phyloP scores from a whole-genome alignment of 2,888 invertebrate genomes.

The Ophion slaviceki region DNA sequence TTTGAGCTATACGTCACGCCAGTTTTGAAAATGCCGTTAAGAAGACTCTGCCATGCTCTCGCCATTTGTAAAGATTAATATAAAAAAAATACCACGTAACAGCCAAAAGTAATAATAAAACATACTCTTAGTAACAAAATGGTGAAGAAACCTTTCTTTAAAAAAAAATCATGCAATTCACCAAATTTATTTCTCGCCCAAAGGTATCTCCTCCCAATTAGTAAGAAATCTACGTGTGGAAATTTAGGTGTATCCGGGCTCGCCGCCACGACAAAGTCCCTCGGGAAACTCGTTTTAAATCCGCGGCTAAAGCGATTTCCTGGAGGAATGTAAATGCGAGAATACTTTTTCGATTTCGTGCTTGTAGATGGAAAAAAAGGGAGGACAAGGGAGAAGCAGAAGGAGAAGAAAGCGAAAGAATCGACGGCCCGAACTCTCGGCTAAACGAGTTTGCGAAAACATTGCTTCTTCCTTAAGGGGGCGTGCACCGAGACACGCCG shows the following conservation, averaged over 20 bases:
- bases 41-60: too few species aligned
- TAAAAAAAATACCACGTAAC: too few species aligned
- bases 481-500: constrained; percentile 31
- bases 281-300: constrained; percentile 50
- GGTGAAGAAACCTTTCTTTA: too few species aligned
- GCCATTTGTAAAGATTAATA: too few species aligned
- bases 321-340: constrained; percentile 56
- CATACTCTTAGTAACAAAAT: too few species aligned
- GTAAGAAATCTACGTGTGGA: constrained; percentile 28
- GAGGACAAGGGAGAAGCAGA: constrained; percentile 21
- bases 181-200: too few species aligned
- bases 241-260: constrained; percentile 36
- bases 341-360: constrained; percentile 64
- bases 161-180: too few species aligned
- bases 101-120: too few species aligned
- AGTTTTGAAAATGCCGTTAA: too few species aligned
- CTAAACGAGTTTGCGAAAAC: constrained; percentile 71
- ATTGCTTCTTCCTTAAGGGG: constrained; percentile 43
- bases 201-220: constrained; percentile 18
- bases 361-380: constrained; percentile 42
- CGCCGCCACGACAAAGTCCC: constrained; percentile 21
- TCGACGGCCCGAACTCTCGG: constrained; percentile 60
- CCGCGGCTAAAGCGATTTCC: constrained; percentile 41
- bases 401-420: constrained; percentile 37
- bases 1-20: too few species aligned